Evolutionary conservation across 2,797 vertebrate genomes (phyloP).

Genomic region (Xenops minutus): DNA sequence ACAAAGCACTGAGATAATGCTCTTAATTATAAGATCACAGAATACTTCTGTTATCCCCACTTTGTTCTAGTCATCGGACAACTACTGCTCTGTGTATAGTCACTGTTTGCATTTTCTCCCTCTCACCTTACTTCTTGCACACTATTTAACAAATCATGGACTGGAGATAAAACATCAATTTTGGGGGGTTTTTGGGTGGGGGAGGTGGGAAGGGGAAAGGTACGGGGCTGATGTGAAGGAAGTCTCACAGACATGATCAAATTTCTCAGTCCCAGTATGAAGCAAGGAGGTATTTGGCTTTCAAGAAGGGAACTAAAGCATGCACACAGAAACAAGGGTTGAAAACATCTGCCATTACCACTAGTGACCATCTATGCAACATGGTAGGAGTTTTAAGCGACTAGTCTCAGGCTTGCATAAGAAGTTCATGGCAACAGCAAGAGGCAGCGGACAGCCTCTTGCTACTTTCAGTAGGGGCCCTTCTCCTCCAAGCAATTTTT

Average conservation of each 20-base stretch:
- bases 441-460: neutral
- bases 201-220: neutral
- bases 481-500: neutral
- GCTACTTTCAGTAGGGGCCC: neutral
- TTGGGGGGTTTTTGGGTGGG: neutral
- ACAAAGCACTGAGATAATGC: neutral
- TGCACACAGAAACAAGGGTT: neutral
- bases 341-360: neutral
- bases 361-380: neutral
- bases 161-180: neutral
- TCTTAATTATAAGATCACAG: neutral
- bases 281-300: neutral
- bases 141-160: neutral
- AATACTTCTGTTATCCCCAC: neutral
- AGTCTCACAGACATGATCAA: neutral
- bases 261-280: neutral
- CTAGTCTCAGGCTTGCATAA: neutral
- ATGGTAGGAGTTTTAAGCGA: neutral
- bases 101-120: neutral
- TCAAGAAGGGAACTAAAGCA: neutral
- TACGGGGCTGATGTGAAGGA: neutral
- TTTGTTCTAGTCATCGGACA: neutral
- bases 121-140: neutral
- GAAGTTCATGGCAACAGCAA: neutral
- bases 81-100: neutral